Conservation (phyloP, 2,113 vertebrate genomes). For the Cyanoliseus patagonus region DNA sequence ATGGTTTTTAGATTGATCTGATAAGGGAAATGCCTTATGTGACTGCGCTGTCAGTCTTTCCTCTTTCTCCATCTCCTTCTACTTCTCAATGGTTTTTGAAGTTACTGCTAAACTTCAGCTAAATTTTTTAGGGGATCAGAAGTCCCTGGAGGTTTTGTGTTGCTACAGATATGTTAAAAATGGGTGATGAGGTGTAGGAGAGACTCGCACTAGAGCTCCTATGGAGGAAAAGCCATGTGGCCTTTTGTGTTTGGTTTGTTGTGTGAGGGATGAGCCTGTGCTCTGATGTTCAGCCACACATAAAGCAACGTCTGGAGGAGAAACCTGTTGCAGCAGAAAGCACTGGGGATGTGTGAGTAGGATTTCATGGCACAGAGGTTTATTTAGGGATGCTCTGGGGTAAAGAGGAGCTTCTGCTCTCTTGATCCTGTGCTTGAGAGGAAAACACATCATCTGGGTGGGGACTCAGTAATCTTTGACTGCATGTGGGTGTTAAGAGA, state of each 20-base stretch:
- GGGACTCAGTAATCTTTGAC: background rate
- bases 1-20: fast-evolving
- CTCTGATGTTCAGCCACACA: background rate
- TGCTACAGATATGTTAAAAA: fast-evolving
- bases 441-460: background rate
- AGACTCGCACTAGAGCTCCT: background rate
- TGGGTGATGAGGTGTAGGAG: background rate
- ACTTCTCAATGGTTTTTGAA: background rate
- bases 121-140: background rate
- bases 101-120: background rate
- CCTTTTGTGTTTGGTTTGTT: fast-evolving
- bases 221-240: fast-evolving
- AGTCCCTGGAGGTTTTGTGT: background rate
- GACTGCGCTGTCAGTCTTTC: background rate
- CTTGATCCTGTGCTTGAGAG: background rate
- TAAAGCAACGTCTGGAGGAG: background rate
- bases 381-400: background rate
- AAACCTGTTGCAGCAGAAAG: background rate
- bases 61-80: background rate
- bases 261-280: background rate
- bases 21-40: background rate
- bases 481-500: background rate
- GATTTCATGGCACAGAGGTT: background rate
- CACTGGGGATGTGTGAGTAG: background rate
- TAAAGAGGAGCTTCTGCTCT: background rate